Evolutionary conservation across 2,888 invertebrate genomes (phyloP).

Genomic region (Eustalomyia histrio): DNA sequence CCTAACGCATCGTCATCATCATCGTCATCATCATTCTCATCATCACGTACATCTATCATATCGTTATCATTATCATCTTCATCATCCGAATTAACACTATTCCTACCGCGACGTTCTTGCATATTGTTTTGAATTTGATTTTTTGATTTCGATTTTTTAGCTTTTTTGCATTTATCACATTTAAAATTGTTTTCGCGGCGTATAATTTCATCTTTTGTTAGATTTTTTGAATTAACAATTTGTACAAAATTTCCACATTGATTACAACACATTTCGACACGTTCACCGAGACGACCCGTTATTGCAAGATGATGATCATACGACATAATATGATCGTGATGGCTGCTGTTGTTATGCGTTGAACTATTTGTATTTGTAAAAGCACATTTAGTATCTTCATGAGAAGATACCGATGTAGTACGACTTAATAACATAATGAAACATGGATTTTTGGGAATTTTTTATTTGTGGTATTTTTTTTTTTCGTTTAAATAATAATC

Average conservation of each 20-base stretch:
- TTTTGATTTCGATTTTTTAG: background rate
- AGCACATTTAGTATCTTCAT: conserved; percentile 67
- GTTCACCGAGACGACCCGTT: conserved; percentile 67
- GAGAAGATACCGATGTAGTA: conserved; percentile 69
- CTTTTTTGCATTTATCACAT: conserved; percentile 74
- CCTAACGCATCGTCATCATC: conserved; percentile 41
- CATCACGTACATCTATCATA: conserved; percentile 69
- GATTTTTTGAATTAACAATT: conserved; percentile 70
- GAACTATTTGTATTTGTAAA: conserved; percentile 40
- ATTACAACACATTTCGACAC: conserved; percentile 74
- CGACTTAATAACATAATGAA: conserved; percentile 75
- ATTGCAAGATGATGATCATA: conserved; percentile 52
- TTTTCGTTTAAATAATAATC: conserved; percentile 17
- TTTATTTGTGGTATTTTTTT: conserved; percentile 11
- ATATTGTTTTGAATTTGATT: conserved; percentile 45
- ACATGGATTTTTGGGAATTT: conserved; percentile 31
- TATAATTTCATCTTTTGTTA: conserved; percentile 69
- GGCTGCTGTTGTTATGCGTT: conserved; percentile 59
- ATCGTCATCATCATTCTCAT: conserved; percentile 61
- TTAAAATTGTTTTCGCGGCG: conserved; percentile 72
- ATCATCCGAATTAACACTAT: conserved; percentile 74
- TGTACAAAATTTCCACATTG: conserved; percentile 74
- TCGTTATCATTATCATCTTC: conserved; percentile 64
- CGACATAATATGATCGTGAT: conserved; percentile 53
- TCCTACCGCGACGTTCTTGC: conserved; percentile 59